Evolutionary conservation across 1,140 invertebrate species (phyloP).

Genomic region (Lanistes nyassanus): DNA sequence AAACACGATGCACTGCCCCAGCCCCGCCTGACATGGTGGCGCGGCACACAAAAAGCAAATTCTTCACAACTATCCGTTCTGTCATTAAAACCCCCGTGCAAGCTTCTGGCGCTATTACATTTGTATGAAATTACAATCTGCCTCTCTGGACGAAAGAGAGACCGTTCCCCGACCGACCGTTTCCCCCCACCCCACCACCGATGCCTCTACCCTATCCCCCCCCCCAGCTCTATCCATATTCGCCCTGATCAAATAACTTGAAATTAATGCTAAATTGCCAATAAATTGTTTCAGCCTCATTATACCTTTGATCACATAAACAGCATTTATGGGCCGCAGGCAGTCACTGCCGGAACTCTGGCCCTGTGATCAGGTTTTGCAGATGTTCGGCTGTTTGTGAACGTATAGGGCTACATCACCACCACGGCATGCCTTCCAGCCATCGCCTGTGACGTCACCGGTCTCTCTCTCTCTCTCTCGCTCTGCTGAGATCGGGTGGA

Average conservation of each 20-base stretch:
- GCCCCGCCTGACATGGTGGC: not conserved
- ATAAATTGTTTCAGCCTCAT: constrained; percentile 13
- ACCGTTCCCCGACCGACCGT: not conserved
- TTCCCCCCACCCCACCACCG: too few species aligned
- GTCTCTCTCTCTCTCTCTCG: too few species aligned
- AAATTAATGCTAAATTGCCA: constrained; percentile 14
- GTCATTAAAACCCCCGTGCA: not conserved
- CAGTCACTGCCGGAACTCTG: too few species aligned
- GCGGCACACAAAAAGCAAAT: constrained; percentile 1
- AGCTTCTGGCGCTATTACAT: not conserved
- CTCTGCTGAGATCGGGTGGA: too few species aligned
- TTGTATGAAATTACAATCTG: constrained; percentile 3
- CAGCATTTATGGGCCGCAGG: not conserved
- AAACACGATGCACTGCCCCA: not conserved
- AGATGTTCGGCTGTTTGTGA: too few species aligned
- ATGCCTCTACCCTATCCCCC: too few species aligned
- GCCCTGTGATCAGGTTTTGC: too few species aligned
- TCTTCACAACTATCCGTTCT: not conserved
- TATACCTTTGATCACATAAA: constrained; percentile 8
- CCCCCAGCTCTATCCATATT: not conserved
- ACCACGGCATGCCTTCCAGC: too few species aligned
- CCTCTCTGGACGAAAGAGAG: not conserved
- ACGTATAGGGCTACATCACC: too few species aligned
- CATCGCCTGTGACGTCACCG: too few species aligned
- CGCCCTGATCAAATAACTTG: constrained; percentile 12